Base-by-base conservation (phyloP, 2,113 vertebrate genomes). In the Hippopotamus amphibius region DNA sequence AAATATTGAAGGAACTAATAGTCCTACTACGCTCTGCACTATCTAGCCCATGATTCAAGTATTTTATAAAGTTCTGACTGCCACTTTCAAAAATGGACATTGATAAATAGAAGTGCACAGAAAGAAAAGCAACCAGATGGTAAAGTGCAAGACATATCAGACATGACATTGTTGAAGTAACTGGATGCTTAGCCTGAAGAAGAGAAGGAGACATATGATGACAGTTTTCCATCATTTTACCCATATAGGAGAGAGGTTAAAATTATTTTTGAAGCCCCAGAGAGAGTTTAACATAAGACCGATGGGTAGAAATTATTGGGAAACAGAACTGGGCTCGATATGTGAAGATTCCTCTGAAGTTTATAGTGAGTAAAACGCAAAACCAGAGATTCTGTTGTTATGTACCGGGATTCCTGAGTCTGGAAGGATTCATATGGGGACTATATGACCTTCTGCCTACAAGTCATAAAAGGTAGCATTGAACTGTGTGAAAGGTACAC, bases 21-120 rank as follows among this genome's bases (percentile, higher is more conserved):
- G 43, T 16, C 50, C 9, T 57, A 96, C 17, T 81, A 22, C 87
- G 69, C 5, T 93, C 12, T 88, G 26, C 16, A 74, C 13, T 72
- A 41, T 72, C 13, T 90, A 48, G 22, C 10, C 17, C 4, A 53
- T 30, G 33, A 66, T 8, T n/a, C 9, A 66, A 57, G 30, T n/a
- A 71, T 83, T 91, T 95, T 91, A 81, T 59, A 53, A 69, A 85
- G 55, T 66, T 93, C 30, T 95, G 19, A 83, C 33, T 93, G 46
- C 4, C 24, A 69, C 21, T 94, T 95, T 85, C 14, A 88, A 66
- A 89, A 96, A 33, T 43, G 21, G 76, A 84, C 69, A 57, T 61
- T 84, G 48, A 90, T 84, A 92, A 84, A 83, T 90, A 22, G 10
- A 24, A 88, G 28, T 92, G 24, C 17, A 74, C 24, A 71, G 55